A percentile compares a stretch with the other conserved stretches of the same genome.
Conservation (phyloP, 2,113 vertebrate species). For the Physeter macrocephalus region DNA sequence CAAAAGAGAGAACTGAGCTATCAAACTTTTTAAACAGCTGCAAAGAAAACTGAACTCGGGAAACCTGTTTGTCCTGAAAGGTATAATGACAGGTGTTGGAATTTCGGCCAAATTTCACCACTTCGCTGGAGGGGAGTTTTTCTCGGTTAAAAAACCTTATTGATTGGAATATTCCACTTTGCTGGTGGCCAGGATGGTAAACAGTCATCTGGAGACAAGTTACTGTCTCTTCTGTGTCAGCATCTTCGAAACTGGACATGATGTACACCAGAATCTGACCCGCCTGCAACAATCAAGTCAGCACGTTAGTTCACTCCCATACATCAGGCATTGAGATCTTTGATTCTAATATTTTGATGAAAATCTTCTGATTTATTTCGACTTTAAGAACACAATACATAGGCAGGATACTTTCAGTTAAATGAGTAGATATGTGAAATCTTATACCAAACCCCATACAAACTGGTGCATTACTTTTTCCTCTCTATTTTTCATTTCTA, state of each 20-base stretch:
- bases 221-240: conserved; percentile 87
- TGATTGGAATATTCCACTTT: conserved; percentile 75
- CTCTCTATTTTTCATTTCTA: neutral
- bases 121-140: conserved; percentile 79
- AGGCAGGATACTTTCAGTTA: neutral
- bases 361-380: neutral
- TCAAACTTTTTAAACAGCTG: conserved; percentile 82
- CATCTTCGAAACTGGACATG: conserved; percentile 78
- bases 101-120: conserved; percentile 87
- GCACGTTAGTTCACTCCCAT: neutral
- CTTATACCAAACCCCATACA: neutral
- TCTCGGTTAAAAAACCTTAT: conserved; percentile 75
- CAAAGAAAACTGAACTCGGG: conserved; percentile 88
- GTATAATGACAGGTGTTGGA: conserved; percentile 80
- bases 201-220: conserved; percentile 87
- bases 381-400: neutral
- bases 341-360: neutral
- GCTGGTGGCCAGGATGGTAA: conserved; percentile 86
- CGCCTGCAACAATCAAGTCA: neutral
- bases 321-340: neutral
- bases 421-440: neutral
- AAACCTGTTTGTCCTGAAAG: conserved; percentile 84
- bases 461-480: neutral
- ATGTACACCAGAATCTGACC: fast-evolving
- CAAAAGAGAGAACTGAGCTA: conserved; percentile 80